Evolutionary conservation across 2,797 vertebrate genomes (phyloP).

Genomic region (Vespertilio murinus): DNA sequence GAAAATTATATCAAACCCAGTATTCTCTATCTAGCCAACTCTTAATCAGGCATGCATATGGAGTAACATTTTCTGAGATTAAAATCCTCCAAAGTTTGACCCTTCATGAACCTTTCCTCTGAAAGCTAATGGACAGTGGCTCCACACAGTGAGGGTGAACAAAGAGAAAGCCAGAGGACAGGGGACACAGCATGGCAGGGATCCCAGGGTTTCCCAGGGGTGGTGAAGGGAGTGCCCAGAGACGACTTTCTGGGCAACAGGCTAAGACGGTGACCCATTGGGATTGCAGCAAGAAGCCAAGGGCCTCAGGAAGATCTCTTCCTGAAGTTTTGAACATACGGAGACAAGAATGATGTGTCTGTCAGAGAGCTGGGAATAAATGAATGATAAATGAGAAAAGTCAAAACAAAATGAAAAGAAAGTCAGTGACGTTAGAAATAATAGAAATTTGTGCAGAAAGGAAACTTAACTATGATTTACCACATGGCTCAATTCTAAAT

Average conservation of each 20-base stretch:
- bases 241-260: not conserved
- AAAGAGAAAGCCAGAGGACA: not conserved
- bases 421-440: not conserved
- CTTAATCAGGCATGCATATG: not conserved
- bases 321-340: not conserved
- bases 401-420: not conserved
- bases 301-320: not conserved
- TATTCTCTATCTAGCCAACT: not conserved
- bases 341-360: not conserved
- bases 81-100: not conserved
- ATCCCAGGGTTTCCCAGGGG: rapidly evolving
- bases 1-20: not conserved
- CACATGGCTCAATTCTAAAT: not conserved
- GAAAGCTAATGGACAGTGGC: not conserved
- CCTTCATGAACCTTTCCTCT: not conserved
- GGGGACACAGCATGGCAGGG: not conserved
- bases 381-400: not conserved
- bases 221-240: not conserved
- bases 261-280: not conserved
- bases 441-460: not conserved
- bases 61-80: not conserved
- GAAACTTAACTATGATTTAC: not conserved
- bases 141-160: not conserved
- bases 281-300: not conserved
- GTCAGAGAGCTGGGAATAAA: not conserved